Base-by-base conservation (phyloP, 2,888 invertebrate genomes). In the Agelastica alni region DNA sequence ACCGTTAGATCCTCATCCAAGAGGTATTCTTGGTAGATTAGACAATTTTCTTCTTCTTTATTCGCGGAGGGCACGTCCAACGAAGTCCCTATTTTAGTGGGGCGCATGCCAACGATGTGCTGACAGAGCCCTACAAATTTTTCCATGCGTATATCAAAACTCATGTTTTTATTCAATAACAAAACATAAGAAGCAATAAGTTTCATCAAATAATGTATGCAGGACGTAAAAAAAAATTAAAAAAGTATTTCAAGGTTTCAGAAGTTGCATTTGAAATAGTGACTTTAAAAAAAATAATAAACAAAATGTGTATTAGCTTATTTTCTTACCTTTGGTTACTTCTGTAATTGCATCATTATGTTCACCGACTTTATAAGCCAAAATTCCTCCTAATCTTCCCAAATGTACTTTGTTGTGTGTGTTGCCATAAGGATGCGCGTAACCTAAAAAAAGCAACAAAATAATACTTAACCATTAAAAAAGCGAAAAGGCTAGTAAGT, bases 31-130 rank as follows among this genome's bases (percentile, higher is more conserved):
- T 97, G 96, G 75, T 85, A 86, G 53, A 96, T 85, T 58, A 96
- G 81, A 66, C 86, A 85, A 0, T 81, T 83, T 79, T 95, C 95
- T 37, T 92, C 88, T 65, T 92, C 90, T 39, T 82, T 73, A 64
- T 86, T 83, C 59, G 80, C 77, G 0, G 79, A 74, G 4, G 87
- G 87, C 62, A 83, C 76, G 69, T 91, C 89, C 3, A 67, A 66
- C 42, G 74, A 77, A 34, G 63, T 62, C 0, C 93, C 93, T 56
- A 93, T 83, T 78, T 86, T 89, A 28, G 70, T 74, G 0, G 94
- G 94, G 66, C 89, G 88, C 84, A 93, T 87, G 20, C 93, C 95
- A 14, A 97, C 92, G 66, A 97, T 86, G 71, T 97, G 97, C 73
- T 96, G 96, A 72, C 95, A 94, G 4, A 97, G 75, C 68, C 91